Evolutionary conservation across 2,113 vertebrate species (phyloP).

Genomic region (Zapornia atra): DNA sequence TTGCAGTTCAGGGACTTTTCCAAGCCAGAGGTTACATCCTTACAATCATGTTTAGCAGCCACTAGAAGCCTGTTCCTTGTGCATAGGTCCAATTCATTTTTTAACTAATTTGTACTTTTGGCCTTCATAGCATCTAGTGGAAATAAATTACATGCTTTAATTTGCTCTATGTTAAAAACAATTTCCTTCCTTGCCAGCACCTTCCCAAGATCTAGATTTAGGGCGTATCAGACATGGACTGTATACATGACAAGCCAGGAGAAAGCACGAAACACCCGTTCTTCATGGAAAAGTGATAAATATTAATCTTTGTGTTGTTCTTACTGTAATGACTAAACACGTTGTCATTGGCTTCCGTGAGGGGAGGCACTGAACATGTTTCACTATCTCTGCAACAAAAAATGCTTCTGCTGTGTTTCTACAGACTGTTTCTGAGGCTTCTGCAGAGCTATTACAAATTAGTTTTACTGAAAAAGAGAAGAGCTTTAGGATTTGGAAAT

Average conservation of each 20-base stretch:
- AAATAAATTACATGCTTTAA: not conserved
- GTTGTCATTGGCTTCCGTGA: not conserved
- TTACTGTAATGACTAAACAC: not conserved
- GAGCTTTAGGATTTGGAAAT: not conserved
- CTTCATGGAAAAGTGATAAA: not conserved
- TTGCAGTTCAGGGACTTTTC: not conserved
- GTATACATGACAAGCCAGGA: not conserved
- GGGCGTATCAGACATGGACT: not conserved
- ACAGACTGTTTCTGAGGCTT: not conserved
- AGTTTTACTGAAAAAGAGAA: not conserved
- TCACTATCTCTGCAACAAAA: not conserved
- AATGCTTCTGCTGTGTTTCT: not conserved
- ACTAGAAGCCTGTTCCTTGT: not conserved
- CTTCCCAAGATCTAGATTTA: not conserved
- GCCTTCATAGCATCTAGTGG: not conserved
- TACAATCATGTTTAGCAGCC: not conserved
- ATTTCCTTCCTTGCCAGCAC: not conserved
- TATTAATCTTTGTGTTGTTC: not conserved
- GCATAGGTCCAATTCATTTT: not conserved
- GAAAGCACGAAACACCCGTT: not conserved
- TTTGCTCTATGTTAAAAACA: not conserved
- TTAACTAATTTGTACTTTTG: not conserved
- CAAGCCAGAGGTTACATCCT: not conserved
- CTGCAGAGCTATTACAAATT: not conserved
- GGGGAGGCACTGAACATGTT: not conserved